phyloP scores from a whole-genome alignment of 2,113 vertebrate genomes.

The Mus spicilegus region DNA sequence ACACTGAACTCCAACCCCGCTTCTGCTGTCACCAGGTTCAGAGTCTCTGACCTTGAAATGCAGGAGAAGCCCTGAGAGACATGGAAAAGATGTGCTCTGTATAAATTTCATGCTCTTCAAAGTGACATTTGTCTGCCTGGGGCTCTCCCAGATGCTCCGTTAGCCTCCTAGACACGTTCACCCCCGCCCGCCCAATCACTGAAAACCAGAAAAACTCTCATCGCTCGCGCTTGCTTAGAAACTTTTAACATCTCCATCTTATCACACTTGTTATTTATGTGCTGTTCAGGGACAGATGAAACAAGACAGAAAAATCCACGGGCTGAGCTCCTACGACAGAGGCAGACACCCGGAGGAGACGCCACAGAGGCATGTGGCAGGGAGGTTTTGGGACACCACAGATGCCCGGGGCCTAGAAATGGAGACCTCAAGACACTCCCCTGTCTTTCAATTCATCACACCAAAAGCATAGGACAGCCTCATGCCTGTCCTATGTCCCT shows the following conservation, averaged over 20 bases:
- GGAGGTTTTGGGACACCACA: background rate
- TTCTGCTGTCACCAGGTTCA: rapidly evolving
- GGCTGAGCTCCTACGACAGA: rapidly evolving
- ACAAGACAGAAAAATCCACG: background rate
- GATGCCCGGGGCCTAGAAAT: background rate
- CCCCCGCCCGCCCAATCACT: background rate
- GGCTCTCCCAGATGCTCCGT: background rate
- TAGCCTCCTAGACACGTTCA: background rate
- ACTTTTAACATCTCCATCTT: background rate
- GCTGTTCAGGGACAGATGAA: background rate
- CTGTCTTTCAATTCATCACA: background rate
- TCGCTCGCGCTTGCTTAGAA: background rate
- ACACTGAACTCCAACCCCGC: rapidly evolving
- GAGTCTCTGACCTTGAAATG: background rate
- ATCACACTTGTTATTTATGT: background rate
- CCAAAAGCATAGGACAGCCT: too few species aligned
- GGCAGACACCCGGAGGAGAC: rapidly evolving
- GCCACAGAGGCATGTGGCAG: background rate
- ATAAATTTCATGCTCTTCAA: conserved; percentile 19
- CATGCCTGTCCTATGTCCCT: background rate
- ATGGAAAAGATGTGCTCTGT: background rate
- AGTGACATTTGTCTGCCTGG: background rate
- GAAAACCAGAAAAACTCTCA: background rate
- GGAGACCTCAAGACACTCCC: background rate
- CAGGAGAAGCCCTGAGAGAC: background rate